phyloP scores from a whole-genome alignment of 2,888 invertebrate species.

The Congeria kusceri region DNA sequence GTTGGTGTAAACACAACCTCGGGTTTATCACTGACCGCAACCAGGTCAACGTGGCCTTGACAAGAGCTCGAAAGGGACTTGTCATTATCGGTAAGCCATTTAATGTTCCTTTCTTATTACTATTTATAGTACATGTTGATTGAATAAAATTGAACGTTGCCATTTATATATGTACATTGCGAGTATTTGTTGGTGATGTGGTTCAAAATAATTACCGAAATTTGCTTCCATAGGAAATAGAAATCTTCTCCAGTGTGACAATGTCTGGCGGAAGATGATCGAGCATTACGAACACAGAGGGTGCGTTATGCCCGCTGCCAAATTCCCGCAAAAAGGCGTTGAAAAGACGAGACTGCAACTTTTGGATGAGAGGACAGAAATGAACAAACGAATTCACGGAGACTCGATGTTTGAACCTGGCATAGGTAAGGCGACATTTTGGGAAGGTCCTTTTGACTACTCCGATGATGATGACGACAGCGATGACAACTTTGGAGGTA shows the following conservation, averaged over 20 bases:
- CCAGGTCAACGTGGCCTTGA: conserved; percentile 82
- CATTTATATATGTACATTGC: no score
- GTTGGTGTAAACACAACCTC: conserved; percentile 80
- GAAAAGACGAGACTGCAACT: background rate
- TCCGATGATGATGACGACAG: background rate
- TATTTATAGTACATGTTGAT: no score
- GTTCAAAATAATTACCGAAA: no score
- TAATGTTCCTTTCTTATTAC: background rate
- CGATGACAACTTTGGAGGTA: background rate
- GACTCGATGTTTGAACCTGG: background rate
- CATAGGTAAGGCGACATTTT: background rate
- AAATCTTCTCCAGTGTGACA: background rate
- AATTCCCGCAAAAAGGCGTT: conserved; percentile 2
- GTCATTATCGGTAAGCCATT: conserved; percentile 77
- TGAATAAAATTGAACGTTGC: no score
- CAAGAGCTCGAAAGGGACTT: conserved; percentile 79
- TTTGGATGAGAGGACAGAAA: background rate
- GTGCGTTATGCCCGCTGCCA: background rate
- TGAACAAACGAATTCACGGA: background rate
- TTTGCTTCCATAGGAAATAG: background rate
- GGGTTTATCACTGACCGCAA: conserved; percentile 82
- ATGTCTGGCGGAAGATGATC: background rate
- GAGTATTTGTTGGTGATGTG: no score
- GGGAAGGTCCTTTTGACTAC: background rate
- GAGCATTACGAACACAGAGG: background rate